Evolutionary conservation across 37 sponge, comb jelly and placozoan genomes (phyloP).

Genomic region (Amphimedon queenslandica): DNA sequence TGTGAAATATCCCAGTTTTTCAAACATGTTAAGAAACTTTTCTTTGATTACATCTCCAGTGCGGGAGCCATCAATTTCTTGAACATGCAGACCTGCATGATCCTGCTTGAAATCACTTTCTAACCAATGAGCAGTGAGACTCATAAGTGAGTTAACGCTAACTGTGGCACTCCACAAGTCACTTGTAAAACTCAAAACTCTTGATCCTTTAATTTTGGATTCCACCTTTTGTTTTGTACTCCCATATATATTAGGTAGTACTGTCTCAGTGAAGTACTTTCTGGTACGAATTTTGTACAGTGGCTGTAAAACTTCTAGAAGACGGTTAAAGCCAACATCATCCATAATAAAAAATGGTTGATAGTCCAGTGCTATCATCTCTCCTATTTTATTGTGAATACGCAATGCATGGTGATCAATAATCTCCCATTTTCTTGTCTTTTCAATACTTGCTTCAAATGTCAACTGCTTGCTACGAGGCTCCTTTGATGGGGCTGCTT

Average conservation of each 20-base stretch:
- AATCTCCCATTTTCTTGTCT: not conserved
- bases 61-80: conserved; percentile 24
- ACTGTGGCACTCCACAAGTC: conserved; percentile 24
- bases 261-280: conserved; percentile 2
- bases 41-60: conserved; percentile 18
- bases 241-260: not conserved
- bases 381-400: conserved; percentile 4
- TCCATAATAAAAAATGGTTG: not conserved
- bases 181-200: conserved; percentile 21
- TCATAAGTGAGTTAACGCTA: conserved; percentile 26
- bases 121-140: conserved; percentile 42
- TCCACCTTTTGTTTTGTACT: not conserved
- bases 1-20: conserved; percentile 18
- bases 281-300: not conserved
- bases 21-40: conserved; percentile 26
- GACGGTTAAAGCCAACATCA: conserved; percentile 4
- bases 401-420: not conserved
- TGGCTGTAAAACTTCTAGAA: not conserved
- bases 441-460: not conserved
- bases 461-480: not conserved
- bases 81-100: conserved; percentile 20
- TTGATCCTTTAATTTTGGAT: not conserved
- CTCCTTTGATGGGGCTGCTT: not conserved
- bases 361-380: conserved; percentile 10
- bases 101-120: conserved; percentile 16